A percentile compares a stretch with the other conserved stretches of the same genome.
phyloP scores from a whole-genome alignment of 2,113 vertebrate genomes.

The Actinemys pallida region DNA sequence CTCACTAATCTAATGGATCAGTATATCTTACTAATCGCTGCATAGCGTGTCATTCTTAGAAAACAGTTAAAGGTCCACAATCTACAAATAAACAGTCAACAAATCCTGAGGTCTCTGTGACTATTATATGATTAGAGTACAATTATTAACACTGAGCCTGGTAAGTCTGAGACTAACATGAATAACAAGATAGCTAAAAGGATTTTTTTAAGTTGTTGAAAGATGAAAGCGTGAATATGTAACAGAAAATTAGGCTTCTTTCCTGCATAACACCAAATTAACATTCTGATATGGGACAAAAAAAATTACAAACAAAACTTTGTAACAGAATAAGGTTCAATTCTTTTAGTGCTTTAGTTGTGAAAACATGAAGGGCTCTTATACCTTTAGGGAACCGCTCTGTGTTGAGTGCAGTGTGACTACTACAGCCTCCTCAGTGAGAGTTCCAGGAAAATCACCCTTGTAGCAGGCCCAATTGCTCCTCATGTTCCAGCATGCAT shows the following conservation, averaged over 20 bases:
- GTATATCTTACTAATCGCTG: not conserved
- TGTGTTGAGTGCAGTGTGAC: not conserved
- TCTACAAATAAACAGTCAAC: not conserved
- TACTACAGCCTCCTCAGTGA: not conserved
- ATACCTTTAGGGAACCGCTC: not conserved
- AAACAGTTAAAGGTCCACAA: not conserved
- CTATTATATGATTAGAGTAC: not conserved
- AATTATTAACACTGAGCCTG: not conserved
- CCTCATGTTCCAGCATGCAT: not conserved
- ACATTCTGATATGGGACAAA: not conserved
- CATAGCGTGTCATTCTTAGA: not conserved
- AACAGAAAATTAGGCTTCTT: not conserved
- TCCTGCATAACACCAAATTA: not conserved
- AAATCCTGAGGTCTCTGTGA: not conserved
- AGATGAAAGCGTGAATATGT: not conserved
- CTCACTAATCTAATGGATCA: not conserved
- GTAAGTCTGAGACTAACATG: slow-evolving; percentile 9
- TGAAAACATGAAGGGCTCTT: not conserved
- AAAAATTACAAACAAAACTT: not conserved
- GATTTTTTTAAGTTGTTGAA: not conserved
- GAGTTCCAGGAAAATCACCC: not conserved
- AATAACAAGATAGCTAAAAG: not conserved
- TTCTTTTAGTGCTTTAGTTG: not conserved
- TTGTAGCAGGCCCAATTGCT: not conserved
- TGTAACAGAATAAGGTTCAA: not conserved